These are phyloP conservation scores for Artibeus jamaicensis DNA, from an alignment of 2,797 vertebrate genomes.

Conservation along the genomic window DNA sequence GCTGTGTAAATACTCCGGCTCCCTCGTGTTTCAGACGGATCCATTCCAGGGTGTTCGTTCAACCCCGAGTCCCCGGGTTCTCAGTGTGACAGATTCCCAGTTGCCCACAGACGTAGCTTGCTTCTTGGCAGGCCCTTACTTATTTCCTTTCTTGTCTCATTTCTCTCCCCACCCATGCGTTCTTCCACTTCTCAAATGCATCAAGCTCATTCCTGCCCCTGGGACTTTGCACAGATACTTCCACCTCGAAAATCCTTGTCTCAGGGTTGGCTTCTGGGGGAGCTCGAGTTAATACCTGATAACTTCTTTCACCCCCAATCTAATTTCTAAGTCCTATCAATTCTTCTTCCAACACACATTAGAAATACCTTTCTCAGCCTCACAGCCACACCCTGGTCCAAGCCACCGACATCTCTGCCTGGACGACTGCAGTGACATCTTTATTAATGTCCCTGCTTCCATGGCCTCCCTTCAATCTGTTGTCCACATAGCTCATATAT, in stretches of 20 bases:
- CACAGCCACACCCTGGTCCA: neutral
- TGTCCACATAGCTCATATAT: neutral
- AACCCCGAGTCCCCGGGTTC: rapidly evolving
- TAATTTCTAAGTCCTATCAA: neutral
- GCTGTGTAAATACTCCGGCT: neutral
- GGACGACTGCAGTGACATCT: neutral
- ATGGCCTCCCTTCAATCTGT: neutral
- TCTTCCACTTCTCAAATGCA: neutral
- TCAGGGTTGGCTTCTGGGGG: neutral
- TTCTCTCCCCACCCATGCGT: neutral
- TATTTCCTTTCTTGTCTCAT: neutral
- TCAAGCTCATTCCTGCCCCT: neutral
- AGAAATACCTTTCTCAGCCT: neutral
- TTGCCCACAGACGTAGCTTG: neutral
- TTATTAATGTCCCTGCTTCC: neutral
- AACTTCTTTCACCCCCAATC: neutral
- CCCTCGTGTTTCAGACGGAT: neutral
- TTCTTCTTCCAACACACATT: neutral
- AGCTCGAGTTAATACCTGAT: neutral
- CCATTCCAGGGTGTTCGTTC: neutral
- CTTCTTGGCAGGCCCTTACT: neutral
- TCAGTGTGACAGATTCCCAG: neutral
- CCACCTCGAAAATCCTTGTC: neutral
- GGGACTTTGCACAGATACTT: neutral
- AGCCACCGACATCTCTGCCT: neutral